Evolutionary conservation across 2,797 vertebrate species (phyloP).

Genomic region (Diceros bicornis): DNA sequence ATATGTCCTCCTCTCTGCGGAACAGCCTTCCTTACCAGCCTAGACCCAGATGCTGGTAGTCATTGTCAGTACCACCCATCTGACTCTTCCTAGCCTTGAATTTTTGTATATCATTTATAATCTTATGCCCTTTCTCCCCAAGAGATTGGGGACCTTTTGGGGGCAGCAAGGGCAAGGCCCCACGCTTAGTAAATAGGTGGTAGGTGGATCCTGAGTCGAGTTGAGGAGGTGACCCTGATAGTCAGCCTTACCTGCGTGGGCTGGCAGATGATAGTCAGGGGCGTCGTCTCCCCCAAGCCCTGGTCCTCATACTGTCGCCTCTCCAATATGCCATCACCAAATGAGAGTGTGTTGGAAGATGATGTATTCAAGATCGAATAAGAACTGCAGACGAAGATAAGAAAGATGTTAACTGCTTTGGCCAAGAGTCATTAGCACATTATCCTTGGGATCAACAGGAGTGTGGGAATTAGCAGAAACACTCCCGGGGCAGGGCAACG

Average conservation of each 20-base stretch:
- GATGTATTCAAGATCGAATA: slow-evolving; percentile 94
- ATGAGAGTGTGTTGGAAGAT: slow-evolving; percentile 87
- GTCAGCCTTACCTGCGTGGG: slow-evolving; percentile 94
- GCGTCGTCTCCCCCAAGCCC: slow-evolving; percentile 89
- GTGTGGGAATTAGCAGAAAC: background rate
- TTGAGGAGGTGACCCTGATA: rapidly evolving
- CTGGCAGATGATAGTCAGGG: slow-evolving; percentile 94
- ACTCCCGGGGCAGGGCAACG: rapidly evolving
- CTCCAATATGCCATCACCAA: slow-evolving; percentile 92
- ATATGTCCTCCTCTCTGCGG: background rate
- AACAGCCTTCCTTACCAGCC: background rate
- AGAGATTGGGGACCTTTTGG: background rate
- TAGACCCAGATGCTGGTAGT: background rate
- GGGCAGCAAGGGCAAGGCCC: background rate
- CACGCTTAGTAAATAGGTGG: background rate
- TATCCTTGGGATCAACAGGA: background rate
- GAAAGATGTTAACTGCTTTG: background rate
- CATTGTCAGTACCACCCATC: background rate
- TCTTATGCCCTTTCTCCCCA: background rate
- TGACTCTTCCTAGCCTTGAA: background rate
- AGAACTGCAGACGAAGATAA: slow-evolving; percentile 90
- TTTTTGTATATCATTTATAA: background rate
- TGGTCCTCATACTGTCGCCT: slow-evolving; percentile 94
- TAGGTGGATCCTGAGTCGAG: background rate
- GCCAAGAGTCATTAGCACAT: background rate